Evolutionary conservation across 2,797 vertebrate genomes (phyloP).

Genomic region (Mycteria americana): DNA sequence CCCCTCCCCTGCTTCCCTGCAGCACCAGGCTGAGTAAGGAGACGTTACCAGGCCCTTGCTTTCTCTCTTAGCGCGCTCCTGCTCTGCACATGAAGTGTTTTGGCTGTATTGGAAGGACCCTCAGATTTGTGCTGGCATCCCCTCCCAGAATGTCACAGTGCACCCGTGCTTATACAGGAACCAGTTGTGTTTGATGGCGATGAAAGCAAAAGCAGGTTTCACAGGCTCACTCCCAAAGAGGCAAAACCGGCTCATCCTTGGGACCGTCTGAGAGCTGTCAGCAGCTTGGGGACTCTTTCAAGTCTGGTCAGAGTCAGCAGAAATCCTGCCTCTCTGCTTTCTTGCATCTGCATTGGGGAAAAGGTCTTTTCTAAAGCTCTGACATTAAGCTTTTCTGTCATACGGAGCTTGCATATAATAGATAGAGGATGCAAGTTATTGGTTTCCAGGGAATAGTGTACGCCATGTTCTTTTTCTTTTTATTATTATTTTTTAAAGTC

Average conservation of each 20-base stretch:
- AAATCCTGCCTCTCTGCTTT: neutral
- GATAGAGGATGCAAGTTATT: neutral
- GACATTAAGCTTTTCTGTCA: neutral
- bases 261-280: neutral
- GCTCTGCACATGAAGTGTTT: neutral
- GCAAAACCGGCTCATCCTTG: neutral
- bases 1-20: neutral
- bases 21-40: neutral
- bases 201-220: neutral
- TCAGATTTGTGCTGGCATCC: neutral
- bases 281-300: neutral
- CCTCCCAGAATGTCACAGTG: neutral
- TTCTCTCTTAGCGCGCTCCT: neutral
- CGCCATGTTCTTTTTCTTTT: neutral
- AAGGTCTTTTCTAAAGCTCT: neutral
- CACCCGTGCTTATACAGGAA: rapidly evolving
- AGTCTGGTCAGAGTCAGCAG: neutral
- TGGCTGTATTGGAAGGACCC: neutral
- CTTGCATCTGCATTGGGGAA: neutral
- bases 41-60: neutral
- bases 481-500: neutral
- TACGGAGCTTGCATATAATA: neutral
- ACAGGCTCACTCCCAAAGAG: neutral
- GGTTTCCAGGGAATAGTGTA: neutral
- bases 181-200: neutral